phyloP scores from a whole-genome alignment of 2,797 vertebrate genomes.

The Amblyraja radiata region DNA sequence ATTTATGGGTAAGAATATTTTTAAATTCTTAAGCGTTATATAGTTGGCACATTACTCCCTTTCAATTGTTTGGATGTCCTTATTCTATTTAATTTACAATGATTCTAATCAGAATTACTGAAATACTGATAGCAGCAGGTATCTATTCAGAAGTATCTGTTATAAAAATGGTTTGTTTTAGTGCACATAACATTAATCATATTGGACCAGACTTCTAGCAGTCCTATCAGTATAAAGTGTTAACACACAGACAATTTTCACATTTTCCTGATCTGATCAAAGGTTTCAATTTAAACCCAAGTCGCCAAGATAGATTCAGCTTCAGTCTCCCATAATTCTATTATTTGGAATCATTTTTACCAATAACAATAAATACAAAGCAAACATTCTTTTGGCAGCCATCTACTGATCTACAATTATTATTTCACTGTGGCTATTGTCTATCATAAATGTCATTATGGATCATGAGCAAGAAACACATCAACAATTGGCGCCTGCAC shows the following conservation, averaged over 20 bases:
- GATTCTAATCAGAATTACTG: neutral
- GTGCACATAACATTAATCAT: neutral
- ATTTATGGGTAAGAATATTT: neutral
- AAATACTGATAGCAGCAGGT: neutral
- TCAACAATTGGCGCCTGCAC: neutral
- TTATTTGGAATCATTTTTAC: neutral
- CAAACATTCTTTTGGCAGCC: neutral
- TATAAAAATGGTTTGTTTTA: neutral
- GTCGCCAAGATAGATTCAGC: neutral
- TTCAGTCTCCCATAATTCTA: neutral
- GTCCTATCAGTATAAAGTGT: neutral
- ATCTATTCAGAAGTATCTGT: neutral
- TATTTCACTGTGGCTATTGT: conserved; percentile 2
- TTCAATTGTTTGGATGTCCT: neutral
- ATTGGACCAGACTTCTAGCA: neutral
- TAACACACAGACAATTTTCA: neutral
- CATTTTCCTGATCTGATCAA: neutral
- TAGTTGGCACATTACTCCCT: neutral
- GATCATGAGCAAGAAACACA: neutral
- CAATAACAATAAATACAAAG: conserved; percentile 11
- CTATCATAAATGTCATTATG: conserved; percentile 2
- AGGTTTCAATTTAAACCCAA: neutral
- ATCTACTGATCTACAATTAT: neutral
- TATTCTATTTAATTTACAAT: neutral
- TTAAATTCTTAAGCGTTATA: neutral